Conservation (phyloP, 2,113 vertebrate species). For the Sturnira hondurensis region DNA sequence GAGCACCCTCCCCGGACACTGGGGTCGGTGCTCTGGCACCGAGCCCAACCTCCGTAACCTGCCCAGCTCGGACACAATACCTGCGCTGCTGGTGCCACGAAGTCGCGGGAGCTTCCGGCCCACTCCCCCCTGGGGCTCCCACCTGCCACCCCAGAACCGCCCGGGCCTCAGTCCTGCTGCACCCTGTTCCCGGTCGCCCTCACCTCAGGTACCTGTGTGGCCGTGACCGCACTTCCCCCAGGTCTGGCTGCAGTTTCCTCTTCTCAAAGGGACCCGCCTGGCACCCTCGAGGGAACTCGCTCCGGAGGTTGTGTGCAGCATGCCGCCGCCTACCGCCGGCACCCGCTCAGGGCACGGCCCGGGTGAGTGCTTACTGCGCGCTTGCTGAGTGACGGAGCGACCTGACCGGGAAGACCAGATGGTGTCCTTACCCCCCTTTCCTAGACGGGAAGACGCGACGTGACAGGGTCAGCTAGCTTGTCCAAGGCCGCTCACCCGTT, state of each 20-base stretch:
- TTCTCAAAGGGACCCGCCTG: not conserved
- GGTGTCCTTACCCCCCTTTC: fast-evolving
- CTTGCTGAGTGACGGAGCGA: not conserved
- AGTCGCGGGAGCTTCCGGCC: fast-evolving
- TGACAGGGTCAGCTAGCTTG: no score
- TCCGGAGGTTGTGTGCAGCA: no score
- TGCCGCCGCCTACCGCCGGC: fast-evolving
- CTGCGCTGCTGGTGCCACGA: no score
- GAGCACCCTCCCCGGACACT: no score
- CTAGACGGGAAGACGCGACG: not conserved
- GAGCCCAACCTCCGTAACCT: no score
- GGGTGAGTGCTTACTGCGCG: fast-evolving
- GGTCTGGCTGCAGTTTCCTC: not conserved
- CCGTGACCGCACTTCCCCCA: fast-evolving
- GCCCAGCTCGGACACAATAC: no score
- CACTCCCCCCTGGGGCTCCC: not conserved
- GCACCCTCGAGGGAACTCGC: not conserved
- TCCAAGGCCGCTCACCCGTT: no score
- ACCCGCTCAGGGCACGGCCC: no score
- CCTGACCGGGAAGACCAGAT: not conserved
- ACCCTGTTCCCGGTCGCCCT: not conserved
- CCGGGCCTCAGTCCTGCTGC: fast-evolving
- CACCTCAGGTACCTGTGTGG: fast-evolving
- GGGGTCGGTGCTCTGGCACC: no score
- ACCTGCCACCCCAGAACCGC: fast-evolving